Base-by-base conservation (phyloP, 2,888 invertebrate genomes). In the Vannuccia rotundouncinata region DNA sequence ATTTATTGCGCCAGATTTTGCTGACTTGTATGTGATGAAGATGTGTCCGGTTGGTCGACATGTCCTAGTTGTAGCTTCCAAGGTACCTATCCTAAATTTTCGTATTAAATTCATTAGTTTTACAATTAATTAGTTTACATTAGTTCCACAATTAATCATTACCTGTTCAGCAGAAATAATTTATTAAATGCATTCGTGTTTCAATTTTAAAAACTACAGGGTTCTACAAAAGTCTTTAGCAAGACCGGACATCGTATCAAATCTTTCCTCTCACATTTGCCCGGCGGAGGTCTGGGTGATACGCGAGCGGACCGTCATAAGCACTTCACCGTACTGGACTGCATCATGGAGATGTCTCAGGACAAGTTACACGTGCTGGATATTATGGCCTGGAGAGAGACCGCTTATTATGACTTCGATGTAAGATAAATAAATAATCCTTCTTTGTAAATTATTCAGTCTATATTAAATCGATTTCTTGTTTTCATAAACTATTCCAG, bases 41-140 rank as follows among this genome's bases (percentile, higher is more conserved):
- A 73, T 73, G 74, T 73, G 74, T 25, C 74, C 74, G 10, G 29
- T 73, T 22, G 74, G 74, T 28, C 74, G 74, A 73, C 74, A 73
- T 25, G 74, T 73, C 5, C 29, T 73, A 5, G 74, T 73, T 13
- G 74, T 73, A 17, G 74, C 74, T 10, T 22, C 74, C 10, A 73
- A 73, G 74, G 74, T 73, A 73, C 5, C n/a, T n/a, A n/a, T n/a
- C n/a, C n/a, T n/a, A n/a, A n/a, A n/a, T n/a, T n/a, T n/a, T n/a
- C n/a, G n/a, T n/a, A n/a, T n/a, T n/a, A n/a, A n/a, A n/a, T n/a
- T n/a, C n/a, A n/a, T n/a, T n/a, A n/a, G n/a, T n/a, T n/a, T n/a
- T n/a, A n/a, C n/a, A n/a, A n/a, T n/a, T n/a, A n/a, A n/a, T n/a
- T n/a, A n/a, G n/a, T n/a, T n/a, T n/a, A n/a, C n/a, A n/a, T n/a